These are phyloP conservation scores for Drosophila quadrilineata DNA, from an alignment of 1,140 invertebrate species.

Conservation along the genomic window DNA sequence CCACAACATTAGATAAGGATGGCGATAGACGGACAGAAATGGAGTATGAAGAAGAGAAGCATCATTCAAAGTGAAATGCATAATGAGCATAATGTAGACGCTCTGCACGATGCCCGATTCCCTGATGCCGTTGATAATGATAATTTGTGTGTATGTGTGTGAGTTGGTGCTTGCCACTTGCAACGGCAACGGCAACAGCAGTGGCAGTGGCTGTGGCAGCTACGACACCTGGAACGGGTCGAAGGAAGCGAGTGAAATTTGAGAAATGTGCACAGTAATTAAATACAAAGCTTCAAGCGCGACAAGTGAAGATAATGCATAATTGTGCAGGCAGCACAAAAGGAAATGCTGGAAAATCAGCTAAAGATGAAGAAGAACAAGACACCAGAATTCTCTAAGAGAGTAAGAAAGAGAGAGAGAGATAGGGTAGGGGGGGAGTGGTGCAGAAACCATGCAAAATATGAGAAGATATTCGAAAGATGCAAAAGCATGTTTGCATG, in stretches of 20 bases:
- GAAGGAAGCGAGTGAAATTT: slow-evolving; percentile 51
- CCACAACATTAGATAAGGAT: too few relatives aligned
- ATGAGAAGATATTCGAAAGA: slow-evolving; percentile 49
- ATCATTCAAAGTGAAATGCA: slow-evolving; percentile 63
- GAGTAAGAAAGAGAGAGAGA: too few relatives aligned
- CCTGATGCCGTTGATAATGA: slow-evolving; percentile 48
- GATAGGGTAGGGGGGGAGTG: neutral
- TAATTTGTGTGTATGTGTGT: slow-evolving; percentile 47
- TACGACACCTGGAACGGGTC: slow-evolving; percentile 50
- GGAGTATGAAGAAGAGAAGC: neutral
- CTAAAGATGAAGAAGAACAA: too few relatives aligned
- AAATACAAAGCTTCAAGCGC: slow-evolving; percentile 68
- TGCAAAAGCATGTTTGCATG: slow-evolving; percentile 47
- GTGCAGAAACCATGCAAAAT: slow-evolving; percentile 56
- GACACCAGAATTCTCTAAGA: too few relatives aligned
- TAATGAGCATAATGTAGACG: slow-evolving; percentile 69
- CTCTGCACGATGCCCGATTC: slow-evolving; percentile 46
- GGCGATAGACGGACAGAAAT: neutral
- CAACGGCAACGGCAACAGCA: neutral
- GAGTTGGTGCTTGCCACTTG: slow-evolving; percentile 10
- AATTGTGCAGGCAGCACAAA: slow-evolving; percentile 63
- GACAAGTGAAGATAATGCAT: slow-evolving; percentile 60
- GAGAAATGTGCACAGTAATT: slow-evolving; percentile 74
- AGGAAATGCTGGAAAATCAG: slow-evolving; percentile 58
- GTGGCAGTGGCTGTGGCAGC: too few relatives aligned